Evolutionary conservation across 2,113 vertebrate genomes (phyloP).

Genomic region (Misgurnus mizolepis): DNA sequence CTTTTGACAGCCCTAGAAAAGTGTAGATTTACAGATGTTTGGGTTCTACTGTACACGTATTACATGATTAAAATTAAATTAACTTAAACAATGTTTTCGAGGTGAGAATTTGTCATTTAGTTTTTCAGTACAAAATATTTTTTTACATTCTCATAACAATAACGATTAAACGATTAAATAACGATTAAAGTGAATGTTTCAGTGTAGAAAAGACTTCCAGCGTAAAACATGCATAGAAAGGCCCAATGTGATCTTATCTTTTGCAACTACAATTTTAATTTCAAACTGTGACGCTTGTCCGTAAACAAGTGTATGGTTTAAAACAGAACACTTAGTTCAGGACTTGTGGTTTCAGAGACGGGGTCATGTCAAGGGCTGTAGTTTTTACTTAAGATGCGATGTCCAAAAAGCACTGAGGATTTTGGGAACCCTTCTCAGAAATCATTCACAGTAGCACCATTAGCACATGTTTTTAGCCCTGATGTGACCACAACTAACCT

Average conservation of each 20-base stretch:
- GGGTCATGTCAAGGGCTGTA: background rate
- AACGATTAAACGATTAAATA: no score
- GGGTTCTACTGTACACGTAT: background rate
- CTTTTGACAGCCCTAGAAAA: no score
- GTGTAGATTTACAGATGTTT: background rate
- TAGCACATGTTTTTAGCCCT: constrained; percentile 40
- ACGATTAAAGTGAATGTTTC: no score
- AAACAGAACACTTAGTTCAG: background rate
- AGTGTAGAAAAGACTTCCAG: no score
- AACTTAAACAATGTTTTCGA: no score
- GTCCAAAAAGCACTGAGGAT: constrained; percentile 16
- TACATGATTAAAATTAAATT: no score
- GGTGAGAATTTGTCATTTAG: no score
- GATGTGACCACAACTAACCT: constrained; percentile 32
- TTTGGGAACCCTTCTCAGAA: constrained; percentile 43
- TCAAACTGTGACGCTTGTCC: background rate
- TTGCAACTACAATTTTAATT: background rate
- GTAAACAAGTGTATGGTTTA: background rate
- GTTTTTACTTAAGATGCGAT: constrained; percentile 14
- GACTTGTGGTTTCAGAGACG: background rate
- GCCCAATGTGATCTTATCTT: background rate
- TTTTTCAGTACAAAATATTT: no score
- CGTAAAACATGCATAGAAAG: no score
- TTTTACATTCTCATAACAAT: no score
- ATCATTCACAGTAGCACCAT: constrained; percentile 26